Evolutionary conservation across 2,888 invertebrate genomes (phyloP).

Genomic region (Gerris lacustris): DNA sequence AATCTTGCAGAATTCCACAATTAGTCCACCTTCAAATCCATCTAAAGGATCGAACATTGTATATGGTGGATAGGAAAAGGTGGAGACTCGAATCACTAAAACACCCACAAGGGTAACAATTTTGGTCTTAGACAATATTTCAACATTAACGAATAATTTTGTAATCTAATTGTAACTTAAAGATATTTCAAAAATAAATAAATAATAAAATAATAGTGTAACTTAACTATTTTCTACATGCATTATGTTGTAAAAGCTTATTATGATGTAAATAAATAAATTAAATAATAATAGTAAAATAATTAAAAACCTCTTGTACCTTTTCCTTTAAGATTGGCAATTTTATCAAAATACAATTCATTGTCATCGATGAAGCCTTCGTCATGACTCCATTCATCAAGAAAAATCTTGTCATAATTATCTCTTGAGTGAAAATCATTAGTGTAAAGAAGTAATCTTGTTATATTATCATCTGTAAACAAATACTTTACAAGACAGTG

Average conservation of each 20-base stretch:
- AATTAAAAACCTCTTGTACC: conserved; percentile 10
- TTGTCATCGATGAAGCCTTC: conserved; percentile 17
- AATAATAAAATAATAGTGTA: too few relatives aligned
- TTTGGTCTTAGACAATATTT: too few relatives aligned
- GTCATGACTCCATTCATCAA: conserved; percentile 22
- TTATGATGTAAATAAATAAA: too few relatives aligned
- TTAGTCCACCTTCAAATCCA: conserved; percentile 41
- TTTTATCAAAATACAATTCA: conserved; percentile 42
- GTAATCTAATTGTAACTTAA: too few relatives aligned
- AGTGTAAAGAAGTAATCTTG: conserved; percentile 16
- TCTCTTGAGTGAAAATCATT: conserved; percentile 21
- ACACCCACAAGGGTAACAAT: background rate
- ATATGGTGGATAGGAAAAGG: conserved; percentile 38
- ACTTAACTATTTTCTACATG: too few relatives aligned
- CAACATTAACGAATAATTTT: too few relatives aligned
- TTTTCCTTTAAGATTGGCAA: conserved; percentile 41
- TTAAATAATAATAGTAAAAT: too few relatives aligned
- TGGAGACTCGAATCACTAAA: background rate
- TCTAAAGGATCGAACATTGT: conserved; percentile 38
- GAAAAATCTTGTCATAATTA: conserved; percentile 18
- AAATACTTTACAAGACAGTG: too few relatives aligned
- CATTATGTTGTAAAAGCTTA: too few relatives aligned
- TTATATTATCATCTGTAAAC: background rate
- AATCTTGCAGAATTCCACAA: conserved; percentile 38
- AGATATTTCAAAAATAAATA: too few relatives aligned